phyloP scores from a whole-genome alignment of 2,888 invertebrate genomes.

The Acholoe squamosa region DNA sequence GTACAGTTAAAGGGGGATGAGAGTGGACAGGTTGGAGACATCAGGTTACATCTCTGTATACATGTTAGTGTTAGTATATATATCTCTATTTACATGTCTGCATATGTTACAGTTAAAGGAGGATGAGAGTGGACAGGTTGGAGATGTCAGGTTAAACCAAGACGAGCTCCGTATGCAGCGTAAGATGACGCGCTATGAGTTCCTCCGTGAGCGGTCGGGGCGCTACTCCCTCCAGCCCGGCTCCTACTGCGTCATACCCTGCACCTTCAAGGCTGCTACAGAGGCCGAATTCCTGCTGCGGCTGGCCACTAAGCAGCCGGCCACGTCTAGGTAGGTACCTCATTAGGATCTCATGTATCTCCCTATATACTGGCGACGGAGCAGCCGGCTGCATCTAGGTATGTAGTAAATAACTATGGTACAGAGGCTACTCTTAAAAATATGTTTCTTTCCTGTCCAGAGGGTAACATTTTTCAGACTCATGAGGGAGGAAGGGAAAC shows the following conservation, averaged over 20 bases:
- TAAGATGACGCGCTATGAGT: slow-evolving; percentile 71
- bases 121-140: slow-evolving; percentile 58
- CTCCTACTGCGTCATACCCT: slow-evolving; percentile 96
- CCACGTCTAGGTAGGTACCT: slow-evolving; percentile 46
- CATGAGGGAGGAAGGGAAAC: too few species aligned
- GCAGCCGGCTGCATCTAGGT: neutral
- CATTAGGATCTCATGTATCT: too few species aligned
- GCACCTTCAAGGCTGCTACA: slow-evolving; percentile 96
- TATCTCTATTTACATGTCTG: too few species aligned
- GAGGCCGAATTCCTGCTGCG: slow-evolving; percentile 97
- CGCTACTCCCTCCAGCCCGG: slow-evolving; percentile 96
- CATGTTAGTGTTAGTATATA: too few species aligned
- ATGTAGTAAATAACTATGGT: neutral
- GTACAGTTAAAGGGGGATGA: too few species aligned
- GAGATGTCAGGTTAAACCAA: slow-evolving; percentile 15
- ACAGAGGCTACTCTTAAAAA: too few species aligned
- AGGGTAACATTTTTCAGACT: too few species aligned
- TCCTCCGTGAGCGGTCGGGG: slow-evolving; percentile 93
- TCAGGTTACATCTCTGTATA: too few species aligned
- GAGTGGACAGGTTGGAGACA: too few species aligned
- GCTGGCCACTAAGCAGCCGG: slow-evolving; percentile 92
- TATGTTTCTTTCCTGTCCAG: too few species aligned
- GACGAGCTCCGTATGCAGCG: slow-evolving; percentile 54
- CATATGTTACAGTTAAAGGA: slow-evolving; percentile 64
- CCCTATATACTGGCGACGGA: neutral